These are phyloP conservation scores for Drosophila lacteicornis DNA, from an alignment of 1,140 invertebrate genomes.

Conservation along the genomic window DNA sequence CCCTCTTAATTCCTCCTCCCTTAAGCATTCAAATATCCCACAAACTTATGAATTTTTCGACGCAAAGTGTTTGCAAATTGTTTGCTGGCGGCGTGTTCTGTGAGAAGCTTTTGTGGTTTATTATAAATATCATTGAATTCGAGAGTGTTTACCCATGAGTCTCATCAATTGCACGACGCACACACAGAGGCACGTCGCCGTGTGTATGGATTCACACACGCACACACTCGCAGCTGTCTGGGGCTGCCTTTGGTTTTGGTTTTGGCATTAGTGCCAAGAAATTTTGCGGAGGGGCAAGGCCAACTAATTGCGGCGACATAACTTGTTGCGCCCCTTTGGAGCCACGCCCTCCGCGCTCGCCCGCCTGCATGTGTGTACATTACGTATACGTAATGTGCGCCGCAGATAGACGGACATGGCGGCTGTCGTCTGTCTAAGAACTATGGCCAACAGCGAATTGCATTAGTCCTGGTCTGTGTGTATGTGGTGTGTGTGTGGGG, in stretches of 20 bases:
- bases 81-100: background rate
- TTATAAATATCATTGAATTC: conserved; percentile 65
- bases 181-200: conserved; percentile 8
- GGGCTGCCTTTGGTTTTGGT: conserved; percentile 75
- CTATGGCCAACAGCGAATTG: conserved; percentile 71
- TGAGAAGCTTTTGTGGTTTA: conserved; percentile 45
- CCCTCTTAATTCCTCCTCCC: background rate
- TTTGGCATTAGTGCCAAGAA: conserved; percentile 80
- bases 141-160: conserved; percentile 41
- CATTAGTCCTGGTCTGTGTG: conserved; percentile 49
- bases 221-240: conserved; percentile 23
- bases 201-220: conserved; percentile 19
- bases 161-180: conserved; percentile 64
- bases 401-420: conserved; percentile 50
- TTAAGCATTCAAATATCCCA: background rate
- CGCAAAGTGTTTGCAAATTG: conserved; percentile 9
- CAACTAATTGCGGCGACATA: conserved; percentile 81
- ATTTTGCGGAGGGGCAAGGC: conserved; percentile 67
- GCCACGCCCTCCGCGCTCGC: conserved; percentile 25
- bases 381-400: conserved; percentile 33
- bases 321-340: conserved; percentile 70
- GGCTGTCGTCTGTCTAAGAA: conserved; percentile 71
- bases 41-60: conserved; percentile 1
- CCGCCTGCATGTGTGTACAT: conserved; percentile 23
- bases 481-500: background rate